These are phyloP conservation scores for Lacerta agilis DNA, from an alignment of 2,797 vertebrate genomes.

Conservation along the genomic window DNA sequence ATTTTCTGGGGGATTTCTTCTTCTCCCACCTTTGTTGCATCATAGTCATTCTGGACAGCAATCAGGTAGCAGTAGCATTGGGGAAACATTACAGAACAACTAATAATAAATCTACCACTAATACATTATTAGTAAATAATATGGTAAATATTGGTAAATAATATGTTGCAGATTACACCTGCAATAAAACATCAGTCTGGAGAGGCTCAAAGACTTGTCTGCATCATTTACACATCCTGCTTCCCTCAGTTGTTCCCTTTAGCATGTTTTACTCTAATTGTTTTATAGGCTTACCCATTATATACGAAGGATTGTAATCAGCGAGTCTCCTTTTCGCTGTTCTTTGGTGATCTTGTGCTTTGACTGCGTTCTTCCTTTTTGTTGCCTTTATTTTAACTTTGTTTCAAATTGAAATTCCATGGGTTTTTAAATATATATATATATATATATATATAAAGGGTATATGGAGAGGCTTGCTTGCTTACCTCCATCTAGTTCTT, in stretches of 20 bases:
- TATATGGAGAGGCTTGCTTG: constrained; percentile 66
- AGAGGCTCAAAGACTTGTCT: not conserved
- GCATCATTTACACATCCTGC: not conserved
- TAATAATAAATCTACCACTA: too few species aligned
- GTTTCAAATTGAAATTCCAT: not conserved
- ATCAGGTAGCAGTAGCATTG: too few species aligned
- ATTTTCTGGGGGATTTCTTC: too few species aligned
- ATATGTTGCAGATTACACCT: too few species aligned
- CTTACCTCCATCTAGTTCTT: constrained; percentile 96
- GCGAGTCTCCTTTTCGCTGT: not conserved
- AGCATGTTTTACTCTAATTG: not conserved
- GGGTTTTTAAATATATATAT: not conserved
- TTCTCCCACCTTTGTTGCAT: too few species aligned
- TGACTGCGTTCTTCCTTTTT: too few species aligned
- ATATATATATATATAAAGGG: not conserved
- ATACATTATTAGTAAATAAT: too few species aligned
- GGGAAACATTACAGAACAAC: too few species aligned
- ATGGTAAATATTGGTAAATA: too few species aligned
- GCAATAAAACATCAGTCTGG: too few species aligned
- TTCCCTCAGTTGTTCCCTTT: not conserved
- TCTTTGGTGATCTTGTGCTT: not conserved
- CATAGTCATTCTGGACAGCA: too few species aligned
- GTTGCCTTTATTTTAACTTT: not conserved
- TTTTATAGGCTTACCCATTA: not conserved
- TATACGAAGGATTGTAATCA: not conserved